Evolutionary conservation across 2,113 vertebrate genomes (phyloP).

Genomic region (Podarcis muralis): DNA sequence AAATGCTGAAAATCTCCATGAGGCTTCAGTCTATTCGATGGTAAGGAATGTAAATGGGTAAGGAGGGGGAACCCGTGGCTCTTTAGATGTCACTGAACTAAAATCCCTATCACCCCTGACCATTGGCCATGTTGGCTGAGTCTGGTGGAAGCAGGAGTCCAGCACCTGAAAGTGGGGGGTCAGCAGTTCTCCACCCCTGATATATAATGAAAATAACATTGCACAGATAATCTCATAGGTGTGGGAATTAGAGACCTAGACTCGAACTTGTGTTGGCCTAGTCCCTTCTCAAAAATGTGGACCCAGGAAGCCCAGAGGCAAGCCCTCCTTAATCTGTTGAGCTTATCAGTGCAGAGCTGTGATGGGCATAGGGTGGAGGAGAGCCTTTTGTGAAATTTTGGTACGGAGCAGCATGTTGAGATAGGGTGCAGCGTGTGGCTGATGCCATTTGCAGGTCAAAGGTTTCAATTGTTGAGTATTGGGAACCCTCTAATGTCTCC

Average conservation of each 20-base stretch:
- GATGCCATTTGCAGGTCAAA: not conserved
- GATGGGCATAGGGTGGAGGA: not conserved
- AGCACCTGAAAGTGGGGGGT: not conserved
- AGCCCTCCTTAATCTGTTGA: not conserved
- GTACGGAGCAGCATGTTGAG: not conserved
- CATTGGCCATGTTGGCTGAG: not conserved
- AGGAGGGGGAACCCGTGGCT: not conserved
- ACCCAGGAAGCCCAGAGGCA: not conserved
- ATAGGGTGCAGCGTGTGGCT: not conserved
- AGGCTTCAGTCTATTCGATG: conserved; percentile 84
- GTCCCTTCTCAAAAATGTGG: not conserved
- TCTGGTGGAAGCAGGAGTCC: not conserved
- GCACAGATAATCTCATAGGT: not conserved
- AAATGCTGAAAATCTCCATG: conserved; percentile 84
- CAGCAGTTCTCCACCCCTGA: not conserved
- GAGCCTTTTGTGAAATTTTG: too few relatives aligned
- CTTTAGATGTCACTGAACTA: not conserved
- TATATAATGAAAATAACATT: not conserved
- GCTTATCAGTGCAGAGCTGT: not conserved
- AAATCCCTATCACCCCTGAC: not conserved
- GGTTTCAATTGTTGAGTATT: not conserved
- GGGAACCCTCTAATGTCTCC: not conserved
- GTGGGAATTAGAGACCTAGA: not conserved
- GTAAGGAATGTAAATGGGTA: conserved; percentile 71
- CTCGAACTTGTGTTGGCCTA: not conserved